Evolutionary conservation across 2,797 vertebrate species (phyloP), one percentile per base, ranked within the genome.

Genomic region (Labeo calbasu): DNA sequence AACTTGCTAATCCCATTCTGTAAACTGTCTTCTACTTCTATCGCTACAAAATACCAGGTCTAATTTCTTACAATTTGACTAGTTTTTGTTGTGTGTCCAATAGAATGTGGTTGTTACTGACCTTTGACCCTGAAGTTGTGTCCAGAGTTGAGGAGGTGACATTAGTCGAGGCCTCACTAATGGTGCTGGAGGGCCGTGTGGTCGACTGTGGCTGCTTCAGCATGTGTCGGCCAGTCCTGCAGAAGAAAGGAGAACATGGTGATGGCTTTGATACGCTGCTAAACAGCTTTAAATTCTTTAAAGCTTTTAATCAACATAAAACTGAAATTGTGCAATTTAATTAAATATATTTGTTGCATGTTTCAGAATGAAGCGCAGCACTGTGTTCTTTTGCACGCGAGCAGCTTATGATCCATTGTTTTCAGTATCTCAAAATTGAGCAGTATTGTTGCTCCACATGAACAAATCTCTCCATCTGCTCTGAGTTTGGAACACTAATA

Each of bases 101-200:
- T 1, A 75, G 72, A 25, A 75, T 32, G 17, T 21, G 63, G 17
- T 4, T 28, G 36, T 43, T 28, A 59, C 91, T 91, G 59, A 99
- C 98, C 97, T 97, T 98, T 82, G 95, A 92, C 85, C 89, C 94
- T 51, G 94, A 91, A 81, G 94, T 94, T 85, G 92, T 85, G 91
- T 97, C 97, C 89, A 96, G 91, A 3, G 96, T 96, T 86, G 97
- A 97, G 0, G 95, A 91, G 79, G 96, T 98, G 90, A 96, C 92
- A 23, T 94, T 91, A 0, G 97, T 97, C 86, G 98, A 98, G 0
- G 95, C 94, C 89, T 99, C 97, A 36, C 97, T 98, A 94, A 97
- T 94, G 90, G 97, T 96, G 93, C 97, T 98, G 92, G 96, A 96
- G n/a, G 95, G 96, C 89, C 95, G 95, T 92, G 96, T 96, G 93